Evolutionary conservation across 2,888 invertebrate genomes (phyloP), one percentile per base, ranked within the genome.

Genomic region (Drosophila villosipedis): DNA sequence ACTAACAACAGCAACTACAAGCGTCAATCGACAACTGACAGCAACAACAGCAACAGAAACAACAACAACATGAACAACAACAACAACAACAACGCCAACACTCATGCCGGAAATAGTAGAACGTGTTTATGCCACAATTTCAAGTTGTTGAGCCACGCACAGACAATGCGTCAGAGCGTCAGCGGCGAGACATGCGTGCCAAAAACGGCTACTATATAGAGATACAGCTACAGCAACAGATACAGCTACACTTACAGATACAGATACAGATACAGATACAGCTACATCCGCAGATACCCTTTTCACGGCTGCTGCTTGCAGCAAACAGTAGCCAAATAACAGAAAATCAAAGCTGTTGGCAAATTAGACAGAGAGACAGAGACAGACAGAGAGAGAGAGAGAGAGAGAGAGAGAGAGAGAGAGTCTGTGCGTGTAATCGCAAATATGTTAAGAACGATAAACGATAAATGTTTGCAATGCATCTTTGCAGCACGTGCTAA

Each of bases 91-190:
- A 68, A 71, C 76, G 63, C 53, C 71, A 86, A 83, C 84, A 89
- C 84, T 89, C 84, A 88, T 88, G 87, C 91, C 87, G 87, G 87
- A 88, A 88, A 88, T 88, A 76, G 89, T 91, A 86, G 87, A 90
- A 88, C 87, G 87, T 88, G 87, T 88, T 88, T 90, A 82, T 90
- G 87, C 91, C 91, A 87, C 87, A 89, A 80, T 86, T 89, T 82
- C 84, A 86, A 85, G 90, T 90, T 86, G 90, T 88, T 88, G 83
- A 88, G 90, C 85, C 85, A 90, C 90, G 90, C 85, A 88, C 89
- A 80, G 76, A 86, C 84, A 87, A 80, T 85, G 85, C 90, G 90
- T 85, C 85, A 89, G 89, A 78, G 68, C 90, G 73, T 64, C 59
- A 52, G 57, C 61, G 64, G 55, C 68, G 80, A 88, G 85, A 88